Percentiles rank a stretch among this genome's conserved stretches.
phyloP scores from a whole-genome alignment of 2,888 invertebrate species.

The Diplazon laetatorius region DNA sequence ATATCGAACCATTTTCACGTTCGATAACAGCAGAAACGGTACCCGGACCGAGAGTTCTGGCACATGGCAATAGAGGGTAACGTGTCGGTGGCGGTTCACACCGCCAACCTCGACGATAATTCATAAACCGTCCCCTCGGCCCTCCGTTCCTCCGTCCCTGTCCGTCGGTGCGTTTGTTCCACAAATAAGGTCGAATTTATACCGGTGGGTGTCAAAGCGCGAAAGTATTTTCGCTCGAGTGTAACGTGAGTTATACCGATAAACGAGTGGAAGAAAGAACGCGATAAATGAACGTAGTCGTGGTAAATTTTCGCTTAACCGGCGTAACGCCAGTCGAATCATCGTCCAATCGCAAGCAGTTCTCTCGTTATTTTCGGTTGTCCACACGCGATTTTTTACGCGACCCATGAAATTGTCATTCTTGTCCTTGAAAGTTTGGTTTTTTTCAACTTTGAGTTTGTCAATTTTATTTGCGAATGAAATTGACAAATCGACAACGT shows the following conservation, averaged over 20 bases:
- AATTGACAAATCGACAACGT: too few relatives aligned
- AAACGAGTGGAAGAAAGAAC: constrained; percentile 20
- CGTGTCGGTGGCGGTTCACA: constrained; percentile 56
- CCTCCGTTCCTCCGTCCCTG: too few relatives aligned
- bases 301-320: constrained; percentile 31
- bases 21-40: constrained; percentile 32
- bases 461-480: too few relatives aligned
- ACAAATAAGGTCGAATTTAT: constrained; percentile 65
- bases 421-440: too few relatives aligned
- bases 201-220: constrained; percentile 61
- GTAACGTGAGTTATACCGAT: constrained; percentile 47
- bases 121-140: too few relatives aligned
- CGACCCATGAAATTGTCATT: too few relatives aligned
- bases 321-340: constrained; percentile 42
- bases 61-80: constrained; percentile 7
- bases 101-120: constrained; percentile 54
- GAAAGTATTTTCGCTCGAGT: constrained; percentile 68
- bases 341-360: constrained; percentile 49
- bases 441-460: too few relatives aligned
- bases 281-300: constrained; percentile 13
- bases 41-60: neutral
- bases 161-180: constrained; percentile 61
- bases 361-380: constrained; percentile 55
- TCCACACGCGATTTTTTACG: too few relatives aligned
- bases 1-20: constrained; percentile 42